Evolutionary conservation across 2,797 vertebrate genomes (phyloP), one percentile per base, ranked within the genome.

Genomic region (Pitangus sulphuratus): DNA sequence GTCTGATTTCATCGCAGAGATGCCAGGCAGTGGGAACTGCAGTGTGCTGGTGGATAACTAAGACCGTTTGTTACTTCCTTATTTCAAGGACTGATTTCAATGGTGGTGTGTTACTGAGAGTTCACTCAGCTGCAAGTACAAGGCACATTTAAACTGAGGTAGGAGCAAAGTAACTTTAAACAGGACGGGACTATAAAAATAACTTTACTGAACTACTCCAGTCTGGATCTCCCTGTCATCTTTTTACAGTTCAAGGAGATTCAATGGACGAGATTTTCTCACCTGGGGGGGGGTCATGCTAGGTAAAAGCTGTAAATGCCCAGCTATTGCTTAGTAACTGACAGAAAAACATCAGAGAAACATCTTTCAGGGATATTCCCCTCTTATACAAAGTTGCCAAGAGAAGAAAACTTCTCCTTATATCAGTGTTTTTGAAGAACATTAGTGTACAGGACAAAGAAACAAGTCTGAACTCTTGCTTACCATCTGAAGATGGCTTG

Each of bases 241-340:
- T 16, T 61, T 45, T 48, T 18, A n/a, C 28, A 30, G 26, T 35
- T 61, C 3, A 5, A 82, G 39, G 8, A 60, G 31, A 80, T 10
- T 54, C 3, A 1, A 19, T 6, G 19, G 64, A 69, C 12, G 6
- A 39, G 35, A 70, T 58, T 30, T 62, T 70, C 51, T 54, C 56
- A 54, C 39, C 35, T n/a, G 39, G 17, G 42, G 6, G 13, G 45
- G 4, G 1, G 6, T 2, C 1, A 2, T 9, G 8, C 37, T 31
- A 28, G 6, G 45, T 21, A 80, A 87, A 72, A 65, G 24, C 15
- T 65, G 17, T n/a, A 69, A 39, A 79, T 35, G 28, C 22, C 50
- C 25, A 9, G 22, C 33, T 76, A 37, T 11, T 0, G 0, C 14
- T 70, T 25, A 66, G 25, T 30, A 61, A 39, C 33, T 10, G 4